phyloP scores from a whole-genome alignment of 2,797 vertebrate genomes.

The Erethizon dorsatum region DNA sequence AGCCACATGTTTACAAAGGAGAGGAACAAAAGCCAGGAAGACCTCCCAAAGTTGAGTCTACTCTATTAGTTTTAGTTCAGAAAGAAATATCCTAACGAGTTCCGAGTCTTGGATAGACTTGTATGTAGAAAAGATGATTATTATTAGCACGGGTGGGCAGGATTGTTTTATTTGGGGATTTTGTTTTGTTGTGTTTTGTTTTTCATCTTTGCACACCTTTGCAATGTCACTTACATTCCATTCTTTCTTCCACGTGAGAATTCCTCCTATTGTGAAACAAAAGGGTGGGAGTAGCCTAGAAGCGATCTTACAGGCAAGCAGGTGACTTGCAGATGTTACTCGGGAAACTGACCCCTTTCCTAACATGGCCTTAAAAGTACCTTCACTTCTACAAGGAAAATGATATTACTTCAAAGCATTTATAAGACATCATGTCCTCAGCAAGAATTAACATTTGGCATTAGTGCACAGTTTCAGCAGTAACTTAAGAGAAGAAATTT shows the following conservation, averaged over 20 bases:
- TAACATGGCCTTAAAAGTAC: constrained; percentile 85
- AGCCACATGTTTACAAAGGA: constrained; percentile 73
- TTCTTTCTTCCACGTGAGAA: constrained; percentile 62
- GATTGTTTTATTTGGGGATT: neutral
- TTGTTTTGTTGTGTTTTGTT: constrained; percentile 44
- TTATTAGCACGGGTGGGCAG: neutral
- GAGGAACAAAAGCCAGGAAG: constrained; percentile 58
- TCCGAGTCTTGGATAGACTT: constrained; percentile 59
- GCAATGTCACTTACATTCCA: neutral
- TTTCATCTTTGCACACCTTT: constrained; percentile 68
- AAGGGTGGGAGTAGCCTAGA: neutral
- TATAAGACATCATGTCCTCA: constrained; percentile 90
- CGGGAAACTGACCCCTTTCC: constrained; percentile 84
- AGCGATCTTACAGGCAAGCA: constrained; percentile 68
- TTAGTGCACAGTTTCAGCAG: constrained; percentile 86
- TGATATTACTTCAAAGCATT: constrained; percentile 88
- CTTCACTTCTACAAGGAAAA: constrained; percentile 86
- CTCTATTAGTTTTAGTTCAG: constrained; percentile 83
- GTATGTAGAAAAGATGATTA: constrained; percentile 38
- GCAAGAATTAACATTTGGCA: constrained; percentile 91
- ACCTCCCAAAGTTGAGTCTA: constrained; percentile 80
- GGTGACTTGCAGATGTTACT: constrained; percentile 88
- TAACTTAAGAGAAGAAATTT: constrained; percentile 88
- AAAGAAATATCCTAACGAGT: constrained; percentile 58
- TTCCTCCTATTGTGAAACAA: constrained; percentile 63